Conservation (phyloP, 2,888 invertebrate species). For the Drosophila borborema region DNA sequence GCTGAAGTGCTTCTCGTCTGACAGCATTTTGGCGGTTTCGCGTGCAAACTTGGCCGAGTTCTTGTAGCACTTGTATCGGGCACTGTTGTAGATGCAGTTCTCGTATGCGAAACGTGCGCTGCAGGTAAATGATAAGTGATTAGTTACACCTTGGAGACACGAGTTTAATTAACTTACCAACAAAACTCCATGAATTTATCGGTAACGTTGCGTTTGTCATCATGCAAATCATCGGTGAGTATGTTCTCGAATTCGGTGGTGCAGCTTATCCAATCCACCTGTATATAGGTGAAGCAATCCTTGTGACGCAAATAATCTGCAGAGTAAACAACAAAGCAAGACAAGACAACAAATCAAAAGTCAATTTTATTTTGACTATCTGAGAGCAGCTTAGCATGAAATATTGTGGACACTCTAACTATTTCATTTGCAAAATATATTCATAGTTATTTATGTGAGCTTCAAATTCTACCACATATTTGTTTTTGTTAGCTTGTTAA, state of each 20-base stretch:
- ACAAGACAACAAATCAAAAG: not conserved
- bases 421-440: not conserved
- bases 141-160: not conserved
- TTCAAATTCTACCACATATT: not conserved
- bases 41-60: constrained; percentile 83
- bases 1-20: constrained; percentile 84
- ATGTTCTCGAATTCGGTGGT: constrained; percentile 82
- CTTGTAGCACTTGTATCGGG: constrained; percentile 84
- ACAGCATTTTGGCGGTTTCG: constrained; percentile 83
- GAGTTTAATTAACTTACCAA: constrained; percentile 76
- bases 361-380: not conserved
- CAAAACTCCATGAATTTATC: constrained; percentile 84
- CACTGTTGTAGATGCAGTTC: constrained; percentile 84
- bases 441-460: not conserved
- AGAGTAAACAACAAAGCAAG: constrained; percentile 1
- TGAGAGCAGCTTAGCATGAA: not conserved
- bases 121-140: constrained; percentile 11
- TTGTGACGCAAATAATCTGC: constrained; percentile 84
- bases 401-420: not conserved
- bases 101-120: constrained; percentile 85
- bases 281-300: constrained; percentile 83
- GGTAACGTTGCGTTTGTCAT: constrained; percentile 75
- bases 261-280: constrained; percentile 84
- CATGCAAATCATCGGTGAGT: constrained; percentile 81
- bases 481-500: too few species aligned